A percentile compares a stretch with the other conserved stretches of the same genome.
phyloP scores from a whole-genome alignment of 2,797 vertebrate species.

The Spondyliosoma cantharus region DNA sequence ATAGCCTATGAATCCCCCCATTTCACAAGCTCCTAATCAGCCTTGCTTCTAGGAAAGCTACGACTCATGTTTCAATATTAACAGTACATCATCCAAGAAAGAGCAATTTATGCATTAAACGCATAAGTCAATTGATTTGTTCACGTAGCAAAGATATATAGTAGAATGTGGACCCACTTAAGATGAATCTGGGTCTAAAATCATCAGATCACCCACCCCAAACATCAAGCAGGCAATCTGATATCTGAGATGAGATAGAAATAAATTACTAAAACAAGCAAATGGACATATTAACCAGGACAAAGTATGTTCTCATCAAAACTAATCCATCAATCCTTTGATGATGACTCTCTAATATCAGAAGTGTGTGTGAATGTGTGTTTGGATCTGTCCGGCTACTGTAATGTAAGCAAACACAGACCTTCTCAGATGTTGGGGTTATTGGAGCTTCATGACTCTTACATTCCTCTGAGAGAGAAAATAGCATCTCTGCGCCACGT shows the following conservation, averaged over 20 bases:
- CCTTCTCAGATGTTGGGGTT: constrained; percentile 65
- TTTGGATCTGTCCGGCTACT: constrained; percentile 38
- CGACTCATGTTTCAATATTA: too few species aligned
- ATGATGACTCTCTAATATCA: constrained; percentile 28
- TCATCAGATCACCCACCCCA: too few species aligned
- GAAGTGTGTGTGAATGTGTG: constrained; percentile 25
- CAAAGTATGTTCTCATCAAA: constrained; percentile 8
- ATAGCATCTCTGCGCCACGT: constrained; percentile 65
- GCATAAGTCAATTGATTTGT: too few species aligned
- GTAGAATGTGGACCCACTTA: too few species aligned
- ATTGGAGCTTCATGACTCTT: constrained; percentile 67
- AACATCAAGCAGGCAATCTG: too few species aligned
- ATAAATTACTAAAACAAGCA: constrained; percentile 4
- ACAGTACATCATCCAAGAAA: too few species aligned
- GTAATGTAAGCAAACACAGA: constrained; percentile 51
- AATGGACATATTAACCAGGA: not conserved
- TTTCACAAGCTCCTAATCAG: too few species aligned
- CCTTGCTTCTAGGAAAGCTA: too few species aligned
- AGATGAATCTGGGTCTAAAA: too few species aligned
- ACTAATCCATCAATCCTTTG: constrained; percentile 9
- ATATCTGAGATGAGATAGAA: not conserved
- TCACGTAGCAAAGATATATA: too few species aligned
- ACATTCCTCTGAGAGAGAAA: constrained; percentile 74
- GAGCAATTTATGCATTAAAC: too few species aligned
- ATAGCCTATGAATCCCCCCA: too few species aligned